Evolutionary conservation across 2,888 invertebrate species (phyloP), one percentile per base, ranked within the genome.

Genomic region (Miltochrista miniata): DNA sequence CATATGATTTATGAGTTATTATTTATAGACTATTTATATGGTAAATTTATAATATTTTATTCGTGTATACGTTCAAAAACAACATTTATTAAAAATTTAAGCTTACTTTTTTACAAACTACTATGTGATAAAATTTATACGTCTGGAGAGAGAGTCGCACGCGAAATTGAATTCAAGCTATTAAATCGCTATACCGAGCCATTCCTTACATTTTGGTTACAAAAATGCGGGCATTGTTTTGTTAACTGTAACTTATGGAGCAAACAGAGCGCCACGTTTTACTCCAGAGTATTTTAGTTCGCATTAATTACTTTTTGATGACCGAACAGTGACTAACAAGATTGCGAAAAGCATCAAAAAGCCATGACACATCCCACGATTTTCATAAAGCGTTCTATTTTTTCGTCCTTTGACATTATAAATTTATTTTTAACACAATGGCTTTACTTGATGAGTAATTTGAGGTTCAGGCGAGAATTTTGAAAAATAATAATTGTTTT

Each of bases 221-320:
- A 48, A 48, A 57, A 54, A 54, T 58, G 36, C 35, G 50, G 53
- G 48, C 45, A 41, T 47, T 58, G 51, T 45, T 43, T n/a, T 46
- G 37, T 48, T 50, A 51, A 30, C 45, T 37, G 51, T 45, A 45
- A 40, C 41, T 47, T 40, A 18, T 39, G 38, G 54, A 61, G 61
- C 56, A 57, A 66, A 62, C 57, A 48, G 51, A 61, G 54, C 70
- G 65, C 61, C 66, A 54, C 59, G 57, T 48, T 70, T 74, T 77
- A n/a, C n/a, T 74, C 77, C 61, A 61, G 68, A 68, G 64, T 81
- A 82, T 82, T 81, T 79, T 70, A 69, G 78, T 62, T 63, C 61
- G 62, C 73, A 72, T 80, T 87, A 85, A 87, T 85, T 81, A 80
- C 79, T 82, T 85, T 86, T 82, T 87, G 86, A 87, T 81, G 87